phyloP scores from a whole-genome alignment of 2,113 vertebrate species.

The Opisthocomus hoazin region DNA sequence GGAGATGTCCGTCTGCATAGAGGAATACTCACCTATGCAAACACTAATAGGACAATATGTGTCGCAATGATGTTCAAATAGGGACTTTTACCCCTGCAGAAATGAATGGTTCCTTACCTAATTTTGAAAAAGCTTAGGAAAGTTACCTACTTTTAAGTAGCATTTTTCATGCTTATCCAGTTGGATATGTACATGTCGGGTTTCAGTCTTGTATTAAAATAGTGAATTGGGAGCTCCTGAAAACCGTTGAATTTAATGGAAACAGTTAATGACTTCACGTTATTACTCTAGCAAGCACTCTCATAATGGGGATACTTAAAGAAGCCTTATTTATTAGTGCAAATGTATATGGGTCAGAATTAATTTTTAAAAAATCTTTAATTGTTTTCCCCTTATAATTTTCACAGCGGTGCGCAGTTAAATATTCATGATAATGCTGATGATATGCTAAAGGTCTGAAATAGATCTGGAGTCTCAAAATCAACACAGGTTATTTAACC shows the following conservation, averaged over 20 bases:
- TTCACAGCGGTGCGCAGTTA: conserved; percentile 75
- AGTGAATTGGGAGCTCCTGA: conserved; percentile 62
- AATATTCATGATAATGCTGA: conserved; percentile 76
- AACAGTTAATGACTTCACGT: conserved; percentile 66
- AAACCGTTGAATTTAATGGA: conserved; percentile 68
- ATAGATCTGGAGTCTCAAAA: conserved; percentile 69
- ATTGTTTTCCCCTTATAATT: conserved; percentile 78
- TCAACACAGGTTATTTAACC: conserved; percentile 75
- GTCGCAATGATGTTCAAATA: background rate
- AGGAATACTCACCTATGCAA: background rate
- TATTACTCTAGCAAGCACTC: conserved; percentile 58
- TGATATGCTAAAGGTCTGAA: conserved; percentile 72
- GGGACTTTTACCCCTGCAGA: background rate
- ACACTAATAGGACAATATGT: background rate
- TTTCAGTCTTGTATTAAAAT: conserved; percentile 56
- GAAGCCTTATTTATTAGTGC: conserved; percentile 78
- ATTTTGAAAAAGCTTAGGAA: background rate
- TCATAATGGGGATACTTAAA: conserved; percentile 68
- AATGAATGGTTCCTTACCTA: background rate
- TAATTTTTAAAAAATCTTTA: conserved; percentile 77
- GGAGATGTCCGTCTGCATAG: background rate
- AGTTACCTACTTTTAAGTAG: background rate
- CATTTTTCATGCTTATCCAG: background rate
- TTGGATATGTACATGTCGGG: background rate
- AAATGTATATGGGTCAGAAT: conserved; percentile 80